Evolutionary conservation across 2,797 vertebrate genomes (phyloP).

Genomic region (Anguilla anguilla): DNA sequence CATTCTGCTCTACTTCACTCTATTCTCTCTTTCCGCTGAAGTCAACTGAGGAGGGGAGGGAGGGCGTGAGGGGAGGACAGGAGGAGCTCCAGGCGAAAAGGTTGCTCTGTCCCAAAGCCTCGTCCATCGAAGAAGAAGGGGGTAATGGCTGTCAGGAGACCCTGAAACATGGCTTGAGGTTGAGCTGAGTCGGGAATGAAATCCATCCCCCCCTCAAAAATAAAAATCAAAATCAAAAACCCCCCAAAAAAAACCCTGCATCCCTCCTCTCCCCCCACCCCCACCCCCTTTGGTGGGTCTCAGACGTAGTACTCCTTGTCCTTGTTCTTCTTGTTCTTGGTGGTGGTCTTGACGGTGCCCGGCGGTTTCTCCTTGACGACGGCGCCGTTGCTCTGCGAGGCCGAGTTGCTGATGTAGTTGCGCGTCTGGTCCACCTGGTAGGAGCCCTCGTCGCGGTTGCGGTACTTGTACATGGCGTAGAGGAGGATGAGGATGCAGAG

Average conservation of each 20-base stretch:
- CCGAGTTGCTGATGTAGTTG: slow-evolving; percentile 84
- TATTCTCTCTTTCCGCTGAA: not conserved
- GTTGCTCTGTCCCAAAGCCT: not conserved
- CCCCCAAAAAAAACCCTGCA: not conserved
- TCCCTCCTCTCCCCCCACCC: slow-evolving; percentile 3
- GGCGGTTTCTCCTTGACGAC: slow-evolving; percentile 88
- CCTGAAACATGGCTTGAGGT: slow-evolving; percentile 12
- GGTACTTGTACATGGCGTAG: slow-evolving; percentile 90
- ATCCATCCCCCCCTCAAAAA: not conserved
- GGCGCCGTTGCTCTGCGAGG: slow-evolving; percentile 84
- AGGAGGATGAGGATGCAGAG: slow-evolving; percentile 88
- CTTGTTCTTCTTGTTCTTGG: slow-evolving; percentile 95
- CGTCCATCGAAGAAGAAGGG: not conserved
- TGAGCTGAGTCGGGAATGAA: slow-evolving; percentile 20
- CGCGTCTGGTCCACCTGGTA: slow-evolving; percentile 80
- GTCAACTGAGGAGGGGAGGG: not conserved
- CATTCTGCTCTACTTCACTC: not conserved
- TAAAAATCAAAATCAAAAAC: not conserved
- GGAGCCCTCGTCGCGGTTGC: slow-evolving; percentile 84
- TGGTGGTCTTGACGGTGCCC: slow-evolving; percentile 80
- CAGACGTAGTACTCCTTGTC: slow-evolving; percentile 97
- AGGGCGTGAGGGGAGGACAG: not conserved
- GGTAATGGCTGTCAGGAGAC: not conserved
- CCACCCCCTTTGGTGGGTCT: slow-evolving; percentile 45
- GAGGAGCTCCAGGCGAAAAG: not conserved